Evolutionary conservation across 2,888 invertebrate species (phyloP).

Genomic region (Thymelicus acteon): DNA sequence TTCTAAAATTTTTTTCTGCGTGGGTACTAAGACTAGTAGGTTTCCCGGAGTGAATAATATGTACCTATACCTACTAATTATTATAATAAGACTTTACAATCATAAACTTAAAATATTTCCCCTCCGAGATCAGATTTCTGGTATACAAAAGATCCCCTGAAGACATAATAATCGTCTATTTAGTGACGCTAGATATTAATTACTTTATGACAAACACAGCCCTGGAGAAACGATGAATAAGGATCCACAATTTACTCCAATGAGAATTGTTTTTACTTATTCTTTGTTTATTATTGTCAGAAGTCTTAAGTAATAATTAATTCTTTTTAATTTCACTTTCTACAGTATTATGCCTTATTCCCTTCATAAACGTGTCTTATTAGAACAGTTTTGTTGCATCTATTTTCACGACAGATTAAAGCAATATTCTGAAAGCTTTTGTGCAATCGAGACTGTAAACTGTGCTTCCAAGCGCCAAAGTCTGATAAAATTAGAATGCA

Average conservation of each 20-base stretch:
- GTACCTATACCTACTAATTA: too few species aligned
- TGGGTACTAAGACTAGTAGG: too few species aligned
- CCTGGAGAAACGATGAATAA: background rate
- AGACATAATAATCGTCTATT: background rate
- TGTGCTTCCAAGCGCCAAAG: background rate
- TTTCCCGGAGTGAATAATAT: too few species aligned
- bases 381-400: background rate
- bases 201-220: constrained; percentile 4
- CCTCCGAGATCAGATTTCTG: background rate
- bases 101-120: constrained; percentile 4
- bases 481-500: constrained; percentile 2
- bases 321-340: too few species aligned
- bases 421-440: constrained; percentile 1
- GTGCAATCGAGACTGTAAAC: background rate
- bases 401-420: background rate
- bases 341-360: too few species aligned
- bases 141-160: background rate
- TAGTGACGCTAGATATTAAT: constrained; percentile 7
- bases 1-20: too few species aligned
- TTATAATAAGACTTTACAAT: background rate
- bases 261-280: too few species aligned
- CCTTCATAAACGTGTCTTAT: too few species aligned
- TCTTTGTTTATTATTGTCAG: too few species aligned
- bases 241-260: background rate
- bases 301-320: too few species aligned